Conservation (phyloP, 1,140 invertebrate species). For the Belonocnema kinseyi region DNA sequence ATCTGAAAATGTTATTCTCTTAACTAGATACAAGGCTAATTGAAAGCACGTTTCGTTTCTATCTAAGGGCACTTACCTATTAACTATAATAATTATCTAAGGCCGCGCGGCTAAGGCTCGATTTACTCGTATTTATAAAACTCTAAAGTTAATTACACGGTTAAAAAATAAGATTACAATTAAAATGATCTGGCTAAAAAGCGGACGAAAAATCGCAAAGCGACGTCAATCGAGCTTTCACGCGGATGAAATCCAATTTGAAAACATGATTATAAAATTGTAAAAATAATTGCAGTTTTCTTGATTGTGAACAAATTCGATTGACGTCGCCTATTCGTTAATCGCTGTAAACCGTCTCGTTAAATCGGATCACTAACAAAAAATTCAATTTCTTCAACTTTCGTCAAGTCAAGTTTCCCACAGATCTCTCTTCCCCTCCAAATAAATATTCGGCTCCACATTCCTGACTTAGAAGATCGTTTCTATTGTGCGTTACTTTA, state of each 20-base stretch:
- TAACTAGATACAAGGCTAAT: constrained; percentile 47
- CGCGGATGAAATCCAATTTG: background rate
- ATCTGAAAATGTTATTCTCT: background rate
- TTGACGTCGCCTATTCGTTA: background rate
- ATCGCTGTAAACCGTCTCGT: background rate
- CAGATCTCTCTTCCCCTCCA: too few species aligned
- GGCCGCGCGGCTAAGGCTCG: constrained; percentile 54
- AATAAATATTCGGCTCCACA: too few species aligned
- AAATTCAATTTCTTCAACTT: background rate
- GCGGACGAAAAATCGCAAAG: background rate
- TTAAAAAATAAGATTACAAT: constrained; percentile 9
- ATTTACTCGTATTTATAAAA: constrained; percentile 48
- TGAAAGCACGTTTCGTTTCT: constrained; percentile 64
- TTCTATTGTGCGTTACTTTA: constrained; percentile 21
- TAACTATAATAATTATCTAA: constrained; percentile 50
- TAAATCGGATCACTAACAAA: too few species aligned
- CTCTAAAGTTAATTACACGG: constrained; percentile 19
- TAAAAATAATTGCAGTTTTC: background rate
- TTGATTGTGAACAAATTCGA: background rate
- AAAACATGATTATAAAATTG: background rate
- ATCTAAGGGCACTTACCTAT: constrained; percentile 71
- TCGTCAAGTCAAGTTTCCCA: background rate
- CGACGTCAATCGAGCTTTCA: background rate
- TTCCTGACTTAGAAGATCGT: background rate
- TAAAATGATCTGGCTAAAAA: background rate